Percentiles rank a stretch among this genome's conserved stretches.
Evolutionary conservation across 2,888 invertebrate genomes (phyloP).

Genomic region (Caenorhabditis auriculariae): DNA sequence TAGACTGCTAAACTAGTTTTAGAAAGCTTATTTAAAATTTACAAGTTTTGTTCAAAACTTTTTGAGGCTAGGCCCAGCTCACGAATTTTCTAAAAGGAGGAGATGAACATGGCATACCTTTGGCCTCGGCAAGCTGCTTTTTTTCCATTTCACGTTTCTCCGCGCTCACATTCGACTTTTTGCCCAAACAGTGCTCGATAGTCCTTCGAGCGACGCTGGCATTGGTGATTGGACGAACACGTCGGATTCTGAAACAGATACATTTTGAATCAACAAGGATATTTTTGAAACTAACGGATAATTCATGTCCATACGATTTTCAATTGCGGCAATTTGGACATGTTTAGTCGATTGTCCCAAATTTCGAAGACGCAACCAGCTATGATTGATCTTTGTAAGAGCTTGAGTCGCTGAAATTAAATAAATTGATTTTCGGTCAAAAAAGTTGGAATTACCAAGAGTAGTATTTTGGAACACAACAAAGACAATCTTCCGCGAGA

Average conservation of each 20-base stretch:
- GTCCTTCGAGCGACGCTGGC: slow-evolving; percentile 36
- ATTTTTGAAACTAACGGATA: too few relatives aligned
- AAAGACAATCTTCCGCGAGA: slow-evolving; percentile 30
- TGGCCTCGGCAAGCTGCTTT: slow-evolving; percentile 28
- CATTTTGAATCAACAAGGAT: neutral
- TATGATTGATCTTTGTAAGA: slow-evolving; percentile 16
- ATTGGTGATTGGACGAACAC: too few relatives aligned
- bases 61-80: too few relatives aligned
- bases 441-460: neutral
- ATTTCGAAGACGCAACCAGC: slow-evolving; percentile 28
- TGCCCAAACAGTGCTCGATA: slow-evolving; percentile 38
- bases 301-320: slow-evolving; percentile 1
- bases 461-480: slow-evolving; percentile 19
- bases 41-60: too few relatives aligned
- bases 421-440: too few relatives aligned
- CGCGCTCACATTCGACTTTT: slow-evolving; percentile 24
- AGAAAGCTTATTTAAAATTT: too few relatives aligned
- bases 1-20: too few relatives aligned
- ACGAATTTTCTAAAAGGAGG: too few relatives aligned
- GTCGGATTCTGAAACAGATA: slow-evolving; percentile 1
- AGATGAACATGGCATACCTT: slow-evolving; percentile 11
- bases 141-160: slow-evolving; percentile 35
- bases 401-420: slow-evolving; percentile 8
- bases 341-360: slow-evolving; percentile 12
- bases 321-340: slow-evolving; percentile 23